Conservation (phyloP, 2,797 vertebrate genomes). For the Hyperoplus immaculatus region DNA sequence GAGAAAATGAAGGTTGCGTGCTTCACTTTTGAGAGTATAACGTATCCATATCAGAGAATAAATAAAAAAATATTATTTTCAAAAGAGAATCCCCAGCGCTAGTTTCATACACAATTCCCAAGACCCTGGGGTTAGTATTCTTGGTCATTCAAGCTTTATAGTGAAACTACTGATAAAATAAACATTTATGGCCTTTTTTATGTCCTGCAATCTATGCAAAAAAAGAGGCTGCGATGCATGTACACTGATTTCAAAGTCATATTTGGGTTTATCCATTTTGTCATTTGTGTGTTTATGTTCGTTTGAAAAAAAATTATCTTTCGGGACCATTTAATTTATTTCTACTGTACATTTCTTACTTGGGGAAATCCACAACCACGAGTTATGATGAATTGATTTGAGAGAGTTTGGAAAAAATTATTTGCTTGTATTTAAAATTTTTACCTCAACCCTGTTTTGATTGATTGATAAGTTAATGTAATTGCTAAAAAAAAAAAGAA, state of each 20-base stretch:
- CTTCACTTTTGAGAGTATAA: slow-evolving; percentile 25
- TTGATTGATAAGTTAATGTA: not conserved
- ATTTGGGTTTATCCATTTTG: slow-evolving; percentile 24
- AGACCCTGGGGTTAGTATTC: slow-evolving; percentile 6
- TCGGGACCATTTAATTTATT: slow-evolving; percentile 29
- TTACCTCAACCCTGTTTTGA: slow-evolving; percentile 19
- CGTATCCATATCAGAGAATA: slow-evolving; percentile 37
- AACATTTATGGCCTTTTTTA: slow-evolving; percentile 41
- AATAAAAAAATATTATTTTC: slow-evolving; percentile 31
- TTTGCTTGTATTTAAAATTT: slow-evolving; percentile 12
- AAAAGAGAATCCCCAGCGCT: slow-evolving; percentile 3
- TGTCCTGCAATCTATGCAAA: slow-evolving; percentile 76
- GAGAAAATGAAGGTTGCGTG: slow-evolving; percentile 11
- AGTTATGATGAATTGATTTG: not conserved
- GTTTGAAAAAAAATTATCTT: not conserved
- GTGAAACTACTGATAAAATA: slow-evolving; percentile 25
- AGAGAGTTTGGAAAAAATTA: not conserved
- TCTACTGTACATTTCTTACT: slow-evolving; percentile 14
- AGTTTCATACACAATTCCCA: slow-evolving; percentile 16
- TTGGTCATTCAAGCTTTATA: slow-evolving; percentile 49
- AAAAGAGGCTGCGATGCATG: slow-evolving; percentile 53
- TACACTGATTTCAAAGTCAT: slow-evolving; percentile 28
- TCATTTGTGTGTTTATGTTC: not conserved
- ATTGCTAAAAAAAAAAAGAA: not conserved
- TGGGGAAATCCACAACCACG: slow-evolving; percentile 1